Percentiles rank a stretch among this genome's conserved stretches.
Conservation (phyloP, 2,113 vertebrate genomes). For the Cochlearius cochlearius region DNA sequence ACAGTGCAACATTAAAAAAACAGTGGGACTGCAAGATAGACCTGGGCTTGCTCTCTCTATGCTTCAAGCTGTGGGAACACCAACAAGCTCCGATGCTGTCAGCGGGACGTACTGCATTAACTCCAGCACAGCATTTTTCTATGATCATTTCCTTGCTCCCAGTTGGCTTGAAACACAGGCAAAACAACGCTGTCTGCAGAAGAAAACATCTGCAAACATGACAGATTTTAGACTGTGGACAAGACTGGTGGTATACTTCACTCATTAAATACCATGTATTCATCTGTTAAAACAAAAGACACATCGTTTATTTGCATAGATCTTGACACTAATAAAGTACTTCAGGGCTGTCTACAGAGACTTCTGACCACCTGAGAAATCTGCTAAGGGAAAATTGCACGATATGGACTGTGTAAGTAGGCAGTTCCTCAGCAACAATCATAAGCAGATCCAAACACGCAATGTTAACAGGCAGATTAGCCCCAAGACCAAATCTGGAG, state of each 20-base stretch:
- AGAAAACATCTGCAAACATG: neutral
- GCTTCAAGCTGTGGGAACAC: conserved; percentile 11
- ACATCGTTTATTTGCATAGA: neutral
- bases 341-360: neutral
- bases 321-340: neutral
- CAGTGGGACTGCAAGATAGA: neutral
- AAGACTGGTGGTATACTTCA: neutral
- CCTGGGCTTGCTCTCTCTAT: neutral
- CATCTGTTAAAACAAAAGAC: neutral
- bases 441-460: neutral
- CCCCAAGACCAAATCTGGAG: neutral
- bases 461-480: neutral
- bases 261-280: neutral
- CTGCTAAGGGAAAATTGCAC: accelerated
- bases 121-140: neutral
- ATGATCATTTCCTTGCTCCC: neutral
- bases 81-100: neutral
- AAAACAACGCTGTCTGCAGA: neutral
- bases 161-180: neutral
- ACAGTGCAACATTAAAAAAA: neutral
- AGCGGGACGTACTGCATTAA: neutral
- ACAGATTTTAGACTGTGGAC: neutral
- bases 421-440: neutral
- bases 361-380: neutral
- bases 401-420: neutral